These are phyloP conservation scores for Rotaria macrura DNA, from an alignment of 2,888 invertebrate genomes.

Conservation along the genomic window DNA sequence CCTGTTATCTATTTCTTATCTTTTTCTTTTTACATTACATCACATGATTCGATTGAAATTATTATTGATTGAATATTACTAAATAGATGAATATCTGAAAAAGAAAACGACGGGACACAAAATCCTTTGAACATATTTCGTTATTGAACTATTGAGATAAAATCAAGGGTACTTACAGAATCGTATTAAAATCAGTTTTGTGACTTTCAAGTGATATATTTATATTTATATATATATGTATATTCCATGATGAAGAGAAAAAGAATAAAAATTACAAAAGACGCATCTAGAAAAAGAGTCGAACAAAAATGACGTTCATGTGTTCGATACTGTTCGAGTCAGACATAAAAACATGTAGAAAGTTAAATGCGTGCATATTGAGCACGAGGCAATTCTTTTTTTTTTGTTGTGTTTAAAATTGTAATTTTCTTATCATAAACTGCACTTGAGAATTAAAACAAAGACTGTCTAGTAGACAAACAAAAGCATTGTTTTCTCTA, in stretches of 20 bases:
- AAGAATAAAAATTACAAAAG: background rate
- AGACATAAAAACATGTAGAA: too few species aligned
- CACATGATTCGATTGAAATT: background rate
- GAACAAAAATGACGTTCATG: too few species aligned
- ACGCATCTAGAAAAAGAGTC: background rate
- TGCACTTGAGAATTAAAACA: background rate
- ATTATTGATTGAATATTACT: background rate
- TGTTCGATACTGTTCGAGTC: too few species aligned
- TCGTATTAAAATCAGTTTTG: background rate
- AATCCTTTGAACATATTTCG: background rate
- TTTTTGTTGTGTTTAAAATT: background rate
- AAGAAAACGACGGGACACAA: background rate
- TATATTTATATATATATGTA: background rate
- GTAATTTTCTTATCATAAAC: background rate
- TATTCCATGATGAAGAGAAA: too few species aligned
- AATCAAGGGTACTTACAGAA: background rate
- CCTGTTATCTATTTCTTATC: background rate
- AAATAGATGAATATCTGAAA: background rate
- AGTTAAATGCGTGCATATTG: background rate
- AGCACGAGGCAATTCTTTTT: background rate
- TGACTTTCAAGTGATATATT: background rate
- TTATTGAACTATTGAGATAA: background rate
- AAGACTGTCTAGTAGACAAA: background rate
- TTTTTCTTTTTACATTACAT: background rate
- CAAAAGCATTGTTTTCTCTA: background rate